Evolutionary conservation across 1,140 invertebrate species (phyloP), one percentile per base, ranked within the genome.

Genomic region (Bicyclus anynana): DNA sequence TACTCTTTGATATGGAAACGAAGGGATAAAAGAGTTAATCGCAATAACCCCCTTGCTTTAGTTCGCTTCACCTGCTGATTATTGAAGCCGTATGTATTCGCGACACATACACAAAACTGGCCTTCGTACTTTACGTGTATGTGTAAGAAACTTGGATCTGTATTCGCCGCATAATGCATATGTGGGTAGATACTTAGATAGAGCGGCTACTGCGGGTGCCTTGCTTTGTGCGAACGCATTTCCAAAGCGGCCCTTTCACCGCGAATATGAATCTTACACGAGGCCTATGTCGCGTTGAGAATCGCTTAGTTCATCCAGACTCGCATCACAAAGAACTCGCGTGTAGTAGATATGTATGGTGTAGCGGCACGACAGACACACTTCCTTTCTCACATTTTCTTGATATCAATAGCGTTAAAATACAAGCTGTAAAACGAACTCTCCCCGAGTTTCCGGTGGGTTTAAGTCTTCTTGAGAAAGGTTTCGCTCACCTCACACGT

Each of bases 1-100:
- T 88, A 88, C 83, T 88, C 85, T 85, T 86, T 86, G 80, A 86
- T 86, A 88, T 88, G 83, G 83, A 88, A 88, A 88, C 83, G 82
- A 86, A 85, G 83, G 83, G 85, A 88, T 86, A 88, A 88, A 88
- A 84, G 82, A 86, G 83, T 86, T 85, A 85, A 88, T 86, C 83
- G 83, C 82, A 83, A 86, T 85, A 85, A 82, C 85, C 85, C 59
- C 85, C 82, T 86, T 82, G 73, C 81, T 82, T 80, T 77, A 83
- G 67, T 80, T 84, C 76, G 79, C 85, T 85, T 84, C 83, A 88
- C 85, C 85, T 88, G 85, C 85, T 86, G 85, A 88, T 84, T 77
- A 84, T 84, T 76, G 83, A 86, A 88, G 85, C 82, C 83, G 77
- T 84, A 88, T 83, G 76, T 86, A 81, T 83, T 81, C 76, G 67